A percentile compares a stretch with the other conserved stretches of the same genome.
Conservation (phyloP, 2,797 vertebrate genomes). For the Meda fulgida region DNA sequence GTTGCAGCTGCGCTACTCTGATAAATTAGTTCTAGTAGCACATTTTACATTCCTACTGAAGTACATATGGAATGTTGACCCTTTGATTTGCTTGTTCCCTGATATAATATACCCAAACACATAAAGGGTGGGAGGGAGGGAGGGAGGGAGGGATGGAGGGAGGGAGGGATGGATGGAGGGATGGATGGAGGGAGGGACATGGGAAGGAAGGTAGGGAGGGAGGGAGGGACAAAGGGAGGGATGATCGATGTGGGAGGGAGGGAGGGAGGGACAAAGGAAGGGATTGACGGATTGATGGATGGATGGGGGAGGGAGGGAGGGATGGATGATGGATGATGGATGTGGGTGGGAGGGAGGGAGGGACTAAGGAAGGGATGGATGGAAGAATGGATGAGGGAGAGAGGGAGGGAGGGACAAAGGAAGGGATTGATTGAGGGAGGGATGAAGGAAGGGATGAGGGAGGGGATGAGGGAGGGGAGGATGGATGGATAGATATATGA, state of each 20-base stretch:
- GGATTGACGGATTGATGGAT: too few species aligned
- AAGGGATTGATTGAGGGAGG: accelerated
- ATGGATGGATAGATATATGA: not conserved
- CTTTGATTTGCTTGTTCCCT: not conserved
- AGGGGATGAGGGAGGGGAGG: not conserved
- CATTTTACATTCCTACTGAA: slow-evolving; percentile 4
- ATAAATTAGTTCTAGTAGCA: slow-evolving; percentile 6
- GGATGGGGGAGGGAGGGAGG: too few species aligned
- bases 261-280: accelerated
- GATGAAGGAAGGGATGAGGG: too few species aligned
- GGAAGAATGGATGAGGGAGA: too few species aligned
- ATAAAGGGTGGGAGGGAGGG: not conserved
- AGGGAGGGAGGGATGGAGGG: not conserved
- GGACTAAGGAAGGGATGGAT: too few species aligned
- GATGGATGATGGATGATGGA: too few species aligned
- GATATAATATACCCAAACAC: not conserved
- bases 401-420: too few species aligned
- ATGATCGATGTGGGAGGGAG: too few species aligned
- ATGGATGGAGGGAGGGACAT: not conserved
- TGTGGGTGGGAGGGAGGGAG: too few species aligned
- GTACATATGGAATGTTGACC: not conserved
- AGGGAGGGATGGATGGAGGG: too few species aligned
- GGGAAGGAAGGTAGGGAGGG: too few species aligned
- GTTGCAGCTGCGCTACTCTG: not conserved
- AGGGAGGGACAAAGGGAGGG: accelerated